Percentiles rank a stretch among this genome's conserved stretches.
phyloP scores from a whole-genome alignment of 2,113 vertebrate species.

The Onychostoma macrolepis region DNA sequence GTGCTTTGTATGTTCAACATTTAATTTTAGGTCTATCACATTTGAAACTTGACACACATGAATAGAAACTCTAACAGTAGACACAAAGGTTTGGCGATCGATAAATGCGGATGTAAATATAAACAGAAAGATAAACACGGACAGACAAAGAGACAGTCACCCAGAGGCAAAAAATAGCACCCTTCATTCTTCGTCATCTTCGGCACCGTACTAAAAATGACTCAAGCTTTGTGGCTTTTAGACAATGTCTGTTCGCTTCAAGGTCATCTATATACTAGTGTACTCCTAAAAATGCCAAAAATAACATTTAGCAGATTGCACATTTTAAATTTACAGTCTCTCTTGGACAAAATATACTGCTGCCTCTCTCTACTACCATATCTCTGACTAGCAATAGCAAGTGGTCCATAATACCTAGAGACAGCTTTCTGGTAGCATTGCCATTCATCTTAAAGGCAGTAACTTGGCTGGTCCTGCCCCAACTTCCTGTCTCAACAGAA shows the following conservation, averaged over 20 bases:
- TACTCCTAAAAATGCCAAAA: neutral
- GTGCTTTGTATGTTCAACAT: slow-evolving; percentile 56
- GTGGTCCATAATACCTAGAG: neutral
- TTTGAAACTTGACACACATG: neutral
- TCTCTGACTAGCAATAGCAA: neutral
- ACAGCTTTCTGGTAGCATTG: neutral
- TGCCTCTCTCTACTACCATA: neutral
- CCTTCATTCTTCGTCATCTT: neutral
- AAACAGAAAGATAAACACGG: neutral
- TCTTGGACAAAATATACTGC: neutral
- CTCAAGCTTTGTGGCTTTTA: neutral
- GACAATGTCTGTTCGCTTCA: neutral
- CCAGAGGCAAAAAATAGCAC: neutral
- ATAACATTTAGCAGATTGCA: neutral
- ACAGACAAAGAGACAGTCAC: neutral
- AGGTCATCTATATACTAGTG: neutral
- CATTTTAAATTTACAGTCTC: neutral
- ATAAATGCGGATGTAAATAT: neutral
- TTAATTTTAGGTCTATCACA: slow-evolving; percentile 52
- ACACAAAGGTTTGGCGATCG: neutral
- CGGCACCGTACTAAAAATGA: neutral
- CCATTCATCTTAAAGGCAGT: neutral
- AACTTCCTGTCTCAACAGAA: neutral
- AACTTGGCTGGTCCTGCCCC: neutral
- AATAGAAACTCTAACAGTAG: neutral